A percentile compares a stretch with the other conserved stretches of the same genome.
These are phyloP conservation scores for Aporrectodea caliginosa DNA, from an alignment of 1,140 invertebrate genomes.

Conservation along the genomic window DNA sequence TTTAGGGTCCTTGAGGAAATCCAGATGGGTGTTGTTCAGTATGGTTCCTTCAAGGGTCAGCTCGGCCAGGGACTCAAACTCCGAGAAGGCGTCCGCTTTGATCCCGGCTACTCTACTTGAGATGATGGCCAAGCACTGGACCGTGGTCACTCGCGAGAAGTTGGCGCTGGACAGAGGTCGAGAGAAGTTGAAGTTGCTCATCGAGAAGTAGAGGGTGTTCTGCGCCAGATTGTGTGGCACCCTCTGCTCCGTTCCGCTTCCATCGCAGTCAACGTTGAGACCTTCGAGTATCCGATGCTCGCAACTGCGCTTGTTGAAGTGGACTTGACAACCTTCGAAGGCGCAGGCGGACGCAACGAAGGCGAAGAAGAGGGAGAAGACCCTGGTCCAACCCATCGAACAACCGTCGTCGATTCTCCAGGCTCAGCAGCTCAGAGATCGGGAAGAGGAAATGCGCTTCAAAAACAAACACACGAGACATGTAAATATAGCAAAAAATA, in stretches of 20 bases:
- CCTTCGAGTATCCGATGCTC: slow-evolving; percentile 26
- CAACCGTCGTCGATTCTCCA: no score
- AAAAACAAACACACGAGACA: no score
- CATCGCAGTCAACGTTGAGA: slow-evolving; percentile 25
- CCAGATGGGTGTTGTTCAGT: slow-evolving; percentile 5
- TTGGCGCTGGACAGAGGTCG: not conserved
- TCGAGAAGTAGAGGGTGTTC: slow-evolving; percentile 21
- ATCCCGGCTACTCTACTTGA: not conserved
- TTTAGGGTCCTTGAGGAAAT: not conserved
- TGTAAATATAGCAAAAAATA: no score
- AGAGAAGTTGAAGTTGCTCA: slow-evolving; percentile 20
- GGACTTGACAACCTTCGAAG: not conserved
- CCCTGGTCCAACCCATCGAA: no score
- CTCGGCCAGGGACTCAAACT: slow-evolving; percentile 21
- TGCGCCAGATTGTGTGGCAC: slow-evolving; percentile 21
- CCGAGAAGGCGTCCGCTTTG: slow-evolving; percentile 13
- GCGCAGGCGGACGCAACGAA: no score
- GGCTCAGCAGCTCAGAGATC: no score
- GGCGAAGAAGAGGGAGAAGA: no score
- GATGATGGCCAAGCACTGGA: slow-evolving; percentile 24
- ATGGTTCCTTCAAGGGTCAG: slow-evolving; percentile 6
- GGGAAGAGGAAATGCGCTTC: no score
- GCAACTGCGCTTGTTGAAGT: slow-evolving; percentile 11
- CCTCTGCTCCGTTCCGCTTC: not conserved
- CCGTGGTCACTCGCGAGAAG: slow-evolving; percentile 8